These are phyloP conservation scores for Maconellicoccus hirsutus DNA, from an alignment of 1,140 invertebrate species.

Conservation along the genomic window DNA sequence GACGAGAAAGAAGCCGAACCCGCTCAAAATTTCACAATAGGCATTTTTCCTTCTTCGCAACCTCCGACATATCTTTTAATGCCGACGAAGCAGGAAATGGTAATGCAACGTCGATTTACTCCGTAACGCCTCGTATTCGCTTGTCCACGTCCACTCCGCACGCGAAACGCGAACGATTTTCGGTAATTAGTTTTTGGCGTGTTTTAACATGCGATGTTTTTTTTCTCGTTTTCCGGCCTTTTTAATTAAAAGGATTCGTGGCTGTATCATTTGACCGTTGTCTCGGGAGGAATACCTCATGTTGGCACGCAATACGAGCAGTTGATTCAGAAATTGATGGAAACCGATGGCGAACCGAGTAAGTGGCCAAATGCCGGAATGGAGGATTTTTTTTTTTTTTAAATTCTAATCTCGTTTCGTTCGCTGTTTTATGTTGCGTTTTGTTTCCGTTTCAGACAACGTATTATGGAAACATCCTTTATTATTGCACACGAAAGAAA, in stretches of 20 bases:
- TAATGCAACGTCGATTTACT: slow-evolving; percentile 30
- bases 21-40: slow-evolving; percentile 66
- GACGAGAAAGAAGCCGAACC: slow-evolving; percentile 69
- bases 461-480: slow-evolving; percentile 88
- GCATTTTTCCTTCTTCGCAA: slow-evolving; percentile 82
- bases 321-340: slow-evolving; percentile 86
- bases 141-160: no score
- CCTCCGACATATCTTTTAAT: slow-evolving; percentile 86
- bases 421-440: no score
- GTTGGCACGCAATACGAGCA: slow-evolving; percentile 91
- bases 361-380: slow-evolving; percentile 34
- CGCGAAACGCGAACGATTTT: no score
- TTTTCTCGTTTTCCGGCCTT: no score
- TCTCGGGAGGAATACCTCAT: slow-evolving; percentile 77
- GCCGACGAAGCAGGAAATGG: slow-evolving; percentile 68
- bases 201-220: no score
- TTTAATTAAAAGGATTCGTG: slow-evolving; percentile 88
- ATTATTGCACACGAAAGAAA: slow-evolving; percentile 80
- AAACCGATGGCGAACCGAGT: slow-evolving; percentile 87
- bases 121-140: neutral
- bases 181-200: no score
- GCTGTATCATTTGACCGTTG: slow-evolving; percentile 88
- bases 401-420: neutral
- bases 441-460: slow-evolving; percentile 48
- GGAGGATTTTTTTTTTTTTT: neutral